Evolutionary conservation across 2,888 invertebrate genomes (phyloP).

Genomic region (Halictus quadricinctus): DNA sequence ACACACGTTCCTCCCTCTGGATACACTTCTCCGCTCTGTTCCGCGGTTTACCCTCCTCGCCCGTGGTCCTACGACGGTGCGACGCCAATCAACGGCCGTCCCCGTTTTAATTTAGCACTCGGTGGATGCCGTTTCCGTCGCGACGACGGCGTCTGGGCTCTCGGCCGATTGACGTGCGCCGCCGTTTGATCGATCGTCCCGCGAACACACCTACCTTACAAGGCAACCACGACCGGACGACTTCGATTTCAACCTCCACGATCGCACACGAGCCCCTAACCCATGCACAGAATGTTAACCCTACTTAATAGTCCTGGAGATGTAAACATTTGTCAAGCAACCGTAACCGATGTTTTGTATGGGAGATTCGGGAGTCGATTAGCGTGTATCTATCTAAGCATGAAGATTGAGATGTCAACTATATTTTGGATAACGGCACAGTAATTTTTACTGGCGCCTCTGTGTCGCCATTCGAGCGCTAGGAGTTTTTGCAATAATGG

Average conservation of each 20-base stretch:
- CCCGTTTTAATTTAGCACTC: slow-evolving; percentile 65
- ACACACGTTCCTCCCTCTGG: slow-evolving; percentile 3
- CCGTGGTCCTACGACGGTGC: slow-evolving; percentile 44
- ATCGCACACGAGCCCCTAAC: not conserved
- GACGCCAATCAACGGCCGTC: slow-evolving; percentile 67
- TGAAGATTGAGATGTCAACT: no score
- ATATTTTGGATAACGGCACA: no score
- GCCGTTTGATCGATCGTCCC: slow-evolving; percentile 40
- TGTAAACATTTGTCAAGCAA: no score
- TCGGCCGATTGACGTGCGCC: slow-evolving; percentile 30
- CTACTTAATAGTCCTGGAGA: no score
- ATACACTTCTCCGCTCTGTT: slow-evolving; percentile 3
- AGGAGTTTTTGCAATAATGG: no score
- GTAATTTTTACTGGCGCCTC: no score
- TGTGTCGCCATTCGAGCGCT: no score
- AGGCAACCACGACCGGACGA: not conserved
- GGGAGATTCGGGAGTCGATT: no score
- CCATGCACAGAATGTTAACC: not conserved
- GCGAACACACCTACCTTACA: slow-evolving; percentile 7
- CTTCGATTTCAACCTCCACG: not conserved
- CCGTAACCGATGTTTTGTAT: no score
- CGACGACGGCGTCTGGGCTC: slow-evolving; percentile 19
- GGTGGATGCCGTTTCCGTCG: slow-evolving; percentile 21
- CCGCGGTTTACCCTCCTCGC: slow-evolving; percentile 11
- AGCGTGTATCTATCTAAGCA: no score